Evolutionary conservation across 2,888 invertebrate genomes (phyloP).

Genomic region (Nomada fabriciana): DNA sequence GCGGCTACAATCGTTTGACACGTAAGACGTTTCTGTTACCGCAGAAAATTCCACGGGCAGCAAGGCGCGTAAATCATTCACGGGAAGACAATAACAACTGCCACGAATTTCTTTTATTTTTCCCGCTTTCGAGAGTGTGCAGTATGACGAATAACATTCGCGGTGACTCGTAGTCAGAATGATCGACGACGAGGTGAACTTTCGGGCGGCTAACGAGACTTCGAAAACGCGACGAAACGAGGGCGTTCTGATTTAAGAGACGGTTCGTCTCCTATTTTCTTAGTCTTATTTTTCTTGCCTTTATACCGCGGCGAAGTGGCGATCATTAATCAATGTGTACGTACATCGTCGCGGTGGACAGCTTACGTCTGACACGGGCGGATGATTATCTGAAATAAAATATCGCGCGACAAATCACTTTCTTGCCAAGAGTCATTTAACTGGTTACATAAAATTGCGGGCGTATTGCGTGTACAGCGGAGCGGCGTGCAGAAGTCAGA

Average conservation of each 20-base stretch:
- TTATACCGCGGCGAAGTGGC: conserved; percentile 52
- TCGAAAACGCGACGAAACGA: conserved; percentile 44
- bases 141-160: not conserved
- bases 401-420: conserved; percentile 72
- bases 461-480: conserved; percentile 24
- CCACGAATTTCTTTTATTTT: not conserved
- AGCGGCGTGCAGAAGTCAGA: conserved; percentile 34
- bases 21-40: not conserved
- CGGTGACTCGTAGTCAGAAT: not conserved
- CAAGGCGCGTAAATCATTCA: conserved; percentile 31
- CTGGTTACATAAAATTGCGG: conserved; percentile 62
- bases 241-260: conserved; percentile 46
- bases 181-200: conserved; percentile 14
- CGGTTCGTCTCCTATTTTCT: conserved; percentile 26
- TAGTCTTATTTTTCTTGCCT: conserved; percentile 15
- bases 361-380: conserved; percentile 68
- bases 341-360: conserved; percentile 66
- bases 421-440: conserved; percentile 72
- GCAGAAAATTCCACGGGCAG: not conserved
- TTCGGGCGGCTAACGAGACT: conserved; percentile 1
- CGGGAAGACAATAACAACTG: conserved; percentile 24
- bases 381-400: conserved; percentile 74
- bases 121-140: not conserved
- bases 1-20: not conserved
- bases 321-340: conserved; percentile 68